phyloP scores from a whole-genome alignment of 2,113 vertebrate genomes.

The Urocynchramus pylzowi region DNA sequence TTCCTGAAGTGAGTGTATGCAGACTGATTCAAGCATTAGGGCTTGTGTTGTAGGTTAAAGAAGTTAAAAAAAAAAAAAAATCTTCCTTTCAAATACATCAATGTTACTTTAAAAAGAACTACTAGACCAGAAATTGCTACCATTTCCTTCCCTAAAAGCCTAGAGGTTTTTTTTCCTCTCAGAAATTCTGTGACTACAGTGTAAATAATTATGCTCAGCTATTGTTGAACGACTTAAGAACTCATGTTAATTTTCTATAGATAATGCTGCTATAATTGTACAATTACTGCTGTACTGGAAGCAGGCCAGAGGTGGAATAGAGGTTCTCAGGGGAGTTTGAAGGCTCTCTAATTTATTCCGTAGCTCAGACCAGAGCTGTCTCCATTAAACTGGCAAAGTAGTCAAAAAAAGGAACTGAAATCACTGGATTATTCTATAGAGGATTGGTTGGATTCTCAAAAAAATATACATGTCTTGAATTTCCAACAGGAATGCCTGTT shows the following conservation, averaged over 20 bases:
- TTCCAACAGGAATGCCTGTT: not conserved
- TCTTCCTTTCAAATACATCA: not conserved
- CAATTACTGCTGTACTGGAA: not conserved
- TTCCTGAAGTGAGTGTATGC: not conserved
- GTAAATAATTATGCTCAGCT: constrained; percentile 33
- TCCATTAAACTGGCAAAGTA: not conserved
- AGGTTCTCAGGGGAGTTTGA: not conserved
- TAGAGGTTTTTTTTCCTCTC: not conserved
- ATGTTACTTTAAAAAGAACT: not conserved
- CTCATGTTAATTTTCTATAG: not conserved
- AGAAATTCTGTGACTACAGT: not conserved
- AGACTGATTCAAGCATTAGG: not conserved
- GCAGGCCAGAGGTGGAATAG: not conserved
- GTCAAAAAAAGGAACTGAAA: not conserved
- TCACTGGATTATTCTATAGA: not conserved
- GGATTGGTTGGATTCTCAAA: not conserved
- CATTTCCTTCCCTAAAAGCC: constrained; percentile 28
- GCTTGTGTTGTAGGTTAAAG: not conserved
- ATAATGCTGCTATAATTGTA: not conserved
- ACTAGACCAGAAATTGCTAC: constrained; percentile 17
- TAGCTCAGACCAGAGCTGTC: not conserved
- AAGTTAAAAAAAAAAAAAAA: not conserved
- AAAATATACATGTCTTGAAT: not conserved
- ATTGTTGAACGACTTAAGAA: not conserved
- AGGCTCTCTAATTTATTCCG: not conserved